A percentile compares a stretch with the other conserved stretches of the same genome.
phyloP scores from a whole-genome alignment of 2,888 invertebrate genomes.

The Leptinotarsa rubiginosa region DNA sequence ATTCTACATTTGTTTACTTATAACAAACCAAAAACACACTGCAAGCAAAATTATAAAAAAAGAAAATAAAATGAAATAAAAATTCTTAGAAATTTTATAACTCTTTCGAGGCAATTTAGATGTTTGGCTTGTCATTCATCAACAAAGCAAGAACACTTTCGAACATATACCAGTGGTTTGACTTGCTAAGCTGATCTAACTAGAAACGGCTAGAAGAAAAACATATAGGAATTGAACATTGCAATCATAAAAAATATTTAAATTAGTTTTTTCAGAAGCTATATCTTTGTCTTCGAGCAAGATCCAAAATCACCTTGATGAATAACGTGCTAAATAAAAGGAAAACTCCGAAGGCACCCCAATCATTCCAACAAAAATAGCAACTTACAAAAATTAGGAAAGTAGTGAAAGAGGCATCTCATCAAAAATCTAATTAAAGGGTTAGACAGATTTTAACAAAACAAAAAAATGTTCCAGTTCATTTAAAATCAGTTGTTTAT shows the following conservation, averaged over 20 bases:
- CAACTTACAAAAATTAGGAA: no score
- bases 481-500: neutral
- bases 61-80: neutral
- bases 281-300: constrained; percentile 7
- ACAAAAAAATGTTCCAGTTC: neutral
- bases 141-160: constrained; percentile 13
- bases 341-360: neutral
- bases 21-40: constrained; percentile 43
- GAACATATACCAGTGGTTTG: neutral
- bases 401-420: no score
- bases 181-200: neutral
- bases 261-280: no score
- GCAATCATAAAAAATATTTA: neutral
- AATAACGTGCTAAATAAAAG: neutral
- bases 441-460: no score
- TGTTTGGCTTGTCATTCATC: constrained; percentile 40
- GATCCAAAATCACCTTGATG: constrained; percentile 6
- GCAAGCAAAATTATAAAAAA: constrained; percentile 18
- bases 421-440: no score
- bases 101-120: constrained; percentile 14
- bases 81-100: constrained; percentile 2
- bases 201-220: neutral
- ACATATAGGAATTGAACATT: neutral
- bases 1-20: constrained; percentile 33
- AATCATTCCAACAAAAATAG: no score